phyloP scores from a whole-genome alignment of 2,888 invertebrate genomes.

The Zaprionus obscuricornis region DNA sequence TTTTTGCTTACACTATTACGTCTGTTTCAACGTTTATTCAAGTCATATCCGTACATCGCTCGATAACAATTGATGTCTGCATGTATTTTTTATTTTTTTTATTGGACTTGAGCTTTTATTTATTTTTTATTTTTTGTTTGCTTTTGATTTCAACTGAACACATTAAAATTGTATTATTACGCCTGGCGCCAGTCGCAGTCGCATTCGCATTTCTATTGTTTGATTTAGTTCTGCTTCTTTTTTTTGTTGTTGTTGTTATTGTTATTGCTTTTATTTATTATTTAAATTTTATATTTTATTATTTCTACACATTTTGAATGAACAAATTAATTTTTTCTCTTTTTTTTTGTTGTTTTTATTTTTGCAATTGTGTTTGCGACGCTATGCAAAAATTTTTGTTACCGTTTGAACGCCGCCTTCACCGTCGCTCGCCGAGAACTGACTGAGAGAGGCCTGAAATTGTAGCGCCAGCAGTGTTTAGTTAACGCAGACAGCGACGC shows the following conservation, averaged over 20 bases:
- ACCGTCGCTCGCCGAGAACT: constrained; percentile 61
- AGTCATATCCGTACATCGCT: constrained; percentile 21
- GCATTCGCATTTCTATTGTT: constrained; percentile 6
- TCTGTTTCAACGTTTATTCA: constrained; percentile 14
- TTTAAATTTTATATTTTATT: constrained; percentile 19
- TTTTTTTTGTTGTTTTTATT: constrained; percentile 54
- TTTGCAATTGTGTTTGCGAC: constrained; percentile 28
- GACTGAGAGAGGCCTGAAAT: constrained; percentile 42
- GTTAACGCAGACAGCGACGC: constrained; percentile 19
- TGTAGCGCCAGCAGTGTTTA: constrained; percentile 47
- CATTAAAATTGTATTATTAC: constrained; percentile 43
- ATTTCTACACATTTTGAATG: constrained; percentile 28
- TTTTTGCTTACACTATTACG: constrained; percentile 43
- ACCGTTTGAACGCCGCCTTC: constrained; percentile 47
- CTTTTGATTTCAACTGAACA: constrained; percentile 24
- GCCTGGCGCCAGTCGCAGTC: constrained; percentile 55
- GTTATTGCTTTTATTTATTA: too few relatives aligned
- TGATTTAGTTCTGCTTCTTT: constrained; percentile 22
- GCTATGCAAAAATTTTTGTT: too few relatives aligned
- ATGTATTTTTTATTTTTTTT: neutral
- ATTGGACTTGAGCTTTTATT: neutral
- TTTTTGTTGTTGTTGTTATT: constrained; percentile 27
- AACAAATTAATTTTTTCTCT: too few relatives aligned
- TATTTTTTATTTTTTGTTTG: constrained; percentile 13
- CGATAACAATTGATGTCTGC: constrained; percentile 4